Evolutionary conservation across 2,888 invertebrate genomes (phyloP).

Genomic region (Dusona sp.): DNA sequence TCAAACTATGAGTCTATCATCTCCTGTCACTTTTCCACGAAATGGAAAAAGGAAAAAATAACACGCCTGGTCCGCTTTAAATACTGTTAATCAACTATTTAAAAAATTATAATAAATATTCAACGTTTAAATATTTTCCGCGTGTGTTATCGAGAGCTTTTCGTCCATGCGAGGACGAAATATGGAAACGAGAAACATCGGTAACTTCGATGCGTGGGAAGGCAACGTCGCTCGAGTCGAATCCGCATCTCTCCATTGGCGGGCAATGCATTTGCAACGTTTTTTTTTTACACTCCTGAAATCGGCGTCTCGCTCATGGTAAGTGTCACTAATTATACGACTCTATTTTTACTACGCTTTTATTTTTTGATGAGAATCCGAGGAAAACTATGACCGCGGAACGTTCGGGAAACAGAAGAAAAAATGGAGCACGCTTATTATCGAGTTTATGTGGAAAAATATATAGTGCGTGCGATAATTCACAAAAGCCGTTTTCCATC

Average conservation of each 20-base stretch:
- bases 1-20: slow-evolving; percentile 11
- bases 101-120: neutral
- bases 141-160: slow-evolving; percentile 9
- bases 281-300: neutral
- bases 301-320: neutral
- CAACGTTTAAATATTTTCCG: neutral
- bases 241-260: neutral
- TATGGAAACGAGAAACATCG: slow-evolving; percentile 18
- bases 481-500: neutral
- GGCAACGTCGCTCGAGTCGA: slow-evolving; percentile 8
- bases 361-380: neutral
- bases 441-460: slow-evolving; percentile 24
- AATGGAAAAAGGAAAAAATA: neutral
- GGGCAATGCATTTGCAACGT: neutral
- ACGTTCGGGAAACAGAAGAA: neutral
- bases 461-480: slow-evolving; percentile 33
- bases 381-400: neutral
- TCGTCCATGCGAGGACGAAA: neutral
- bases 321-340: slow-evolving; percentile 25
- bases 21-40: neutral
- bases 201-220: slow-evolving; percentile 63
- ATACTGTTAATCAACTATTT: neutral
- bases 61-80: neutral
- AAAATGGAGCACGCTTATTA: slow-evolving; percentile 19
- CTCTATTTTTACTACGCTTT: neutral